These are phyloP conservation scores for Zalophus californianus DNA, from an alignment of 2,797 vertebrate species.

Conservation along the genomic window DNA sequence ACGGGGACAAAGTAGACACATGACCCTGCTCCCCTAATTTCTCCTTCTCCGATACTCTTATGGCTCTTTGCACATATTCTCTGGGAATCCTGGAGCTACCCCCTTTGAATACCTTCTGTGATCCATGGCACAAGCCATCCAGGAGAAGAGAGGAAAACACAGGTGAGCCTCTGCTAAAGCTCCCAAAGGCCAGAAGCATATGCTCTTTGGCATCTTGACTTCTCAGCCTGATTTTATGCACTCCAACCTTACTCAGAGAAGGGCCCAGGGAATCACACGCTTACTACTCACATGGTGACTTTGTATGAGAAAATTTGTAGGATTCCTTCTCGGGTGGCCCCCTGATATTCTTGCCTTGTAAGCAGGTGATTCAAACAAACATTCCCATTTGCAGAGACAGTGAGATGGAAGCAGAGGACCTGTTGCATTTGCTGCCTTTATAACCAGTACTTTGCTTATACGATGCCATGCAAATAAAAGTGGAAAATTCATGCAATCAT, in stretches of 20 bases:
- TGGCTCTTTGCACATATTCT: not conserved
- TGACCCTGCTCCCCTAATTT: not conserved
- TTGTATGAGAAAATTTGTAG: not conserved
- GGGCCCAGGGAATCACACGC: not conserved
- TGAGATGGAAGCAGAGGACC: not conserved
- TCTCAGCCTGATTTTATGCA: not conserved
- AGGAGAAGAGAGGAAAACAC: not conserved
- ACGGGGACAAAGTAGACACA: not conserved
- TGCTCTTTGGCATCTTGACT: not conserved
- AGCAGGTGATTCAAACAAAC: not conserved
- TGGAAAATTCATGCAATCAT: not conserved
- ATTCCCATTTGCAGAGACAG: not conserved
- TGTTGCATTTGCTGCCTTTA: not conserved
- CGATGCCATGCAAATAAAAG: not conserved
- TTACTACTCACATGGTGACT: not conserved
- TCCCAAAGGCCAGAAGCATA: not conserved
- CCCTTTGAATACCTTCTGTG: not conserved
- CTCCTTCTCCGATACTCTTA: not conserved
- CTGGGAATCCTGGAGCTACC: not conserved
- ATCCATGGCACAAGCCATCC: not conserved
- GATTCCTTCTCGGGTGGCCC: not conserved
- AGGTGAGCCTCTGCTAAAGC: not conserved
- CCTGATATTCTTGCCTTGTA: not conserved
- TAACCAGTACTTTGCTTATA: not conserved
- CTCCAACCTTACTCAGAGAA: not conserved